Evolutionary conservation across 2,113 vertebrate species (phyloP), one percentile per base, ranked within the genome.

Genomic region (Carassius carassius): DNA sequence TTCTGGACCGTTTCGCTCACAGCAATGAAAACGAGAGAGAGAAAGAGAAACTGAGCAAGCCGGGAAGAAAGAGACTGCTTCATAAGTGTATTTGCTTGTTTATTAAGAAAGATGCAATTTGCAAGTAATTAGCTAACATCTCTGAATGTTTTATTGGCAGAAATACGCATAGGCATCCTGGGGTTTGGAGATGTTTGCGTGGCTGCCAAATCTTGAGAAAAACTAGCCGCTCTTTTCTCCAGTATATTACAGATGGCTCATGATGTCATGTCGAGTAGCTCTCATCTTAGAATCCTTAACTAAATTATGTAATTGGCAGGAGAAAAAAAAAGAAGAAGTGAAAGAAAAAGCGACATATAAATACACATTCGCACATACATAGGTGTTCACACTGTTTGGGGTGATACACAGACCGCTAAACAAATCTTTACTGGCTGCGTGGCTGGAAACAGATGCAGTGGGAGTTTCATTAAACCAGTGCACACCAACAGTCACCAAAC

Each of bases 161-260:
- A 67, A 47, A 80, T 65, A 58, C 47, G 78, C 78, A 9, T 14
- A 8, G 83, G 37, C 35, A 1, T 56, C 21, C 35, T 80, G 58
- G 78, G 78, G 78, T 63, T 80, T 80, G 78, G 78, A 56, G 63
- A 58, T 47, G 76, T 69, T 74, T 76, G 56, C 17, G 37, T 32
- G 63, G 49, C 76, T 78, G 83, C 47, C 13, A 65, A 58, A 78
- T 84, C 83, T 85, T 62, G n/a, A 78, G 62, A 51, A 25, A 58
- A 70, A 51, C 62, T 11, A 10, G 78, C 10, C 23, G 90, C 89
- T 89, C 92, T 94, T 94, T 93, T 93, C 93, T 89, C 87, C 88
- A 86, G 85, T 88, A 85, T 90, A 90, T 88, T 90, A 88, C 92
- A 94, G 93, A 94, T 93, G 92, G 92, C 90, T 90, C 90, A 88